Base-by-base conservation (phyloP, 1,140 invertebrate genomes). In the Rhyacophila brunnea region DNA sequence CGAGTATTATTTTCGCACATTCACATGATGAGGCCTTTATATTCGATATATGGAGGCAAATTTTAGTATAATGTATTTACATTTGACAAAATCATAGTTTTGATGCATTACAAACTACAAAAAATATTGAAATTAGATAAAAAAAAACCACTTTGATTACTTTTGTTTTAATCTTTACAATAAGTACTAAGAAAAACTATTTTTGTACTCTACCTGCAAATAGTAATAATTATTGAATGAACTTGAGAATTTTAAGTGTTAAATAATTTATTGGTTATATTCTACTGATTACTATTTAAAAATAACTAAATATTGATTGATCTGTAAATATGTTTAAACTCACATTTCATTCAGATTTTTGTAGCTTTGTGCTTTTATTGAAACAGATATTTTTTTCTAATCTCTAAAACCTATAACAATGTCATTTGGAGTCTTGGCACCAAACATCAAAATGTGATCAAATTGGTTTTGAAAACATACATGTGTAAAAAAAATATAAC, bases 1-100 rank as follows among this genome's bases (percentile, higher is more conserved):
- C 46, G 55, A 65, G 63, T 65, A 65, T 65, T 65, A 65, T 65
- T 65, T 55, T 65, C 51, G 32, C 48, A 51, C 47, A 56, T 64
- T 64, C 62, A 61, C 46, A 35, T 54, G n/a, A n/a, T n/a, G 58
- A 45, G 55, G 55, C 58, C 63, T 65, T 61, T 32, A 47, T 34
- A 45, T 45, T 45, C 14, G 18, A 45, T 45, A 18, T 45, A 17
- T 49, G 47, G 34, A 50, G 13, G 14, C 1, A 14, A 43, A 32
- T 2, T 47, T 20, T 51, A 46, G 20, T 32, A 43, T 50, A 47
- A 28, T 47, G 49, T 60, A 53, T 60, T 53, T 52, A 23, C 19
- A 45, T 17, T 60, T 47, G 49, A 60, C 49, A 49, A 60, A 28
- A 60, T 60, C 49, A 53, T 34, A 2, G n/a, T 36, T 13, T 17